phyloP scores from a whole-genome alignment of 2,113 vertebrate species.

The Ptilorrhoa leucosticta region DNA sequence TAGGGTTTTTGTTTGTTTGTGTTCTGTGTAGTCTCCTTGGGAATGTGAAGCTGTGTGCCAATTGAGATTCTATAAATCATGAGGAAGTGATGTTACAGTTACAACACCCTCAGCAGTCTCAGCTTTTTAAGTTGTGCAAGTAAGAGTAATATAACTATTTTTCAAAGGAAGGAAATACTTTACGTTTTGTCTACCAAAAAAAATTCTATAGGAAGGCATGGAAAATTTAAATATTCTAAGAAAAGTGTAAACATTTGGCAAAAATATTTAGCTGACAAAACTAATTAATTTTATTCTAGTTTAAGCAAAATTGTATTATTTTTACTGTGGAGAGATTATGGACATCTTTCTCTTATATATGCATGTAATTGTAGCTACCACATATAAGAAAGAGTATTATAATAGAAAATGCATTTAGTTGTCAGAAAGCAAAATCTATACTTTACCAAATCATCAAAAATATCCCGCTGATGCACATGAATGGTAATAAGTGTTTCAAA shows the following conservation, averaged over 20 bases:
- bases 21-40: background rate
- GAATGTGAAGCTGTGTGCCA: background rate
- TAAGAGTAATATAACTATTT: background rate
- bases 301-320: background rate
- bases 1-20: background rate
- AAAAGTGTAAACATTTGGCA: background rate
- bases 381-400: background rate
- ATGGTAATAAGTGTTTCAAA: slow-evolving; percentile 92
- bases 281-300: background rate
- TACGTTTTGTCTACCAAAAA: background rate
- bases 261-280: background rate
- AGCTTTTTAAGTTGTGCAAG: background rate
- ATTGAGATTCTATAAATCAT: background rate
- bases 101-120: background rate
- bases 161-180: background rate
- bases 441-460: slow-evolving; percentile 89
- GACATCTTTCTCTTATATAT: background rate
- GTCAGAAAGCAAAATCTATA: background rate
- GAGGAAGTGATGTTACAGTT: background rate
- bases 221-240: background rate
- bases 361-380: background rate
- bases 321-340: background rate
- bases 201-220: background rate
- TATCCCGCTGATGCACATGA: slow-evolving; percentile 91
- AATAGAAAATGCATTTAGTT: background rate